phyloP scores from a whole-genome alignment of 2,888 invertebrate species.

The Microdon myrmicae region DNA sequence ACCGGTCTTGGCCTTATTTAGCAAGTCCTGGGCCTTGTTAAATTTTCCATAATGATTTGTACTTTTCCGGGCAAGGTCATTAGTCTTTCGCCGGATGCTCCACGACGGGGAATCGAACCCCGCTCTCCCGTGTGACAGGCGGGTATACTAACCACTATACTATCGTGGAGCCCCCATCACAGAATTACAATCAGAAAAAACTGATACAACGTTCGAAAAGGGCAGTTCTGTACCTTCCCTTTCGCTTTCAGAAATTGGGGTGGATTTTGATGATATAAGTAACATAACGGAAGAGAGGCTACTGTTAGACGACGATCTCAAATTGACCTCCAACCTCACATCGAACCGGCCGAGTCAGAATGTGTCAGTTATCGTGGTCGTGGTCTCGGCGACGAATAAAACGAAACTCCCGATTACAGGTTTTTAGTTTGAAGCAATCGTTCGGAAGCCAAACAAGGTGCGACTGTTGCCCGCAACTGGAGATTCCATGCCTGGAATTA shows the following conservation, averaged over 20 bases:
- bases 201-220: not conserved
- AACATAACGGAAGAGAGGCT: slow-evolving; percentile 78
- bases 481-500: slow-evolving; percentile 78
- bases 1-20: too few relatives aligned
- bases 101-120: too few relatives aligned
- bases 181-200: slow-evolving; percentile 13
- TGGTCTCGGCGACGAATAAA: slow-evolving; percentile 85
- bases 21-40: too few relatives aligned
- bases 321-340: slow-evolving; percentile 84
- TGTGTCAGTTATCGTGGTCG: slow-evolving; percentile 85
- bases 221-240: slow-evolving; percentile 55
- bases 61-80: too few relatives aligned
- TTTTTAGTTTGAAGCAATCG: slow-evolving; percentile 88
- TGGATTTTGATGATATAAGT: slow-evolving; percentile 80
- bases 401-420: slow-evolving; percentile 77
- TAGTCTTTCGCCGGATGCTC: too few relatives aligned
- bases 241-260: slow-evolving; percentile 71
- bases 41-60: too few relatives aligned
- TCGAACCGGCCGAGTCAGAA: slow-evolving; percentile 82
- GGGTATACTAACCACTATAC: too few relatives aligned
- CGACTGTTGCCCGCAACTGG: slow-evolving; percentile 84
- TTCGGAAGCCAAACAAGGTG: slow-evolving; percentile 89
- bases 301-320: slow-evolving; percentile 79
- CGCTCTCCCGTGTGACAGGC: too few relatives aligned
- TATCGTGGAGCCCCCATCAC: too few relatives aligned